phyloP scores from a whole-genome alignment of 2,113 vertebrate genomes.

The Pterophyllum scalare region DNA sequence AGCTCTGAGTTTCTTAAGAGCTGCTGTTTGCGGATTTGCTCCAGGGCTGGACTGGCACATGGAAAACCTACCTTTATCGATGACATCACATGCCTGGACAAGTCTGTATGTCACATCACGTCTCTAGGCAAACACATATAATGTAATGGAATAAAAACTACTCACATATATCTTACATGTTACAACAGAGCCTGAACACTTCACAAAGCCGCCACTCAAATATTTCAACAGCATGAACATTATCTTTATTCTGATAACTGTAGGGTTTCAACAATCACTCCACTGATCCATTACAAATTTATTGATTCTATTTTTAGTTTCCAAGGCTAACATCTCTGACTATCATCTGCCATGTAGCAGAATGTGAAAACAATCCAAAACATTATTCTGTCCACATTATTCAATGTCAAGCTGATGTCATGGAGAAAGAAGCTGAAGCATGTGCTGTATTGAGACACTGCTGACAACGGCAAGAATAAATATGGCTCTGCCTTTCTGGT shows the following conservation, averaged over 20 bases:
- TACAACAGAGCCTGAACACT: accelerated
- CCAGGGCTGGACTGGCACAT: neutral
- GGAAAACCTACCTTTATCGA: constrained; percentile 22
- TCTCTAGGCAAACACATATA: neutral
- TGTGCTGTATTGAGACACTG: constrained; percentile 26
- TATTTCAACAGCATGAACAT: too few relatives aligned
- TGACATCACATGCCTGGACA: neutral
- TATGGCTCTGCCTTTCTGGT: constrained; percentile 25
- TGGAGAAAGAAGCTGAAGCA: neutral
- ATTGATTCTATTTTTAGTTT: neutral
- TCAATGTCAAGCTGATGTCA: constrained; percentile 19
- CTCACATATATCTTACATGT: neutral
- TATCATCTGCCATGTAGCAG: neutral
- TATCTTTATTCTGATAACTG: too few relatives aligned
- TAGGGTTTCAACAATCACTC: too few relatives aligned
- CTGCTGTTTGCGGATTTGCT: constrained; percentile 61
- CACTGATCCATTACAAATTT: neutral
- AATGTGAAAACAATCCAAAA: constrained; percentile 7
- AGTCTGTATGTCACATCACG: neutral
- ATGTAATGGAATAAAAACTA: neutral
- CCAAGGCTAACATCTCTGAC: neutral
- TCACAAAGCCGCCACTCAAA: neutral
- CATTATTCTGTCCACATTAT: constrained; percentile 12
- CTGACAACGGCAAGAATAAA: constrained; percentile 55
- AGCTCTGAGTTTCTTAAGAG: constrained; percentile 66